Percentiles rank a stretch among this genome's conserved stretches.
These are phyloP conservation scores for Tenrec ecaudatus DNA, from an alignment of 2,113 vertebrate species.

Conservation along the genomic window DNA sequence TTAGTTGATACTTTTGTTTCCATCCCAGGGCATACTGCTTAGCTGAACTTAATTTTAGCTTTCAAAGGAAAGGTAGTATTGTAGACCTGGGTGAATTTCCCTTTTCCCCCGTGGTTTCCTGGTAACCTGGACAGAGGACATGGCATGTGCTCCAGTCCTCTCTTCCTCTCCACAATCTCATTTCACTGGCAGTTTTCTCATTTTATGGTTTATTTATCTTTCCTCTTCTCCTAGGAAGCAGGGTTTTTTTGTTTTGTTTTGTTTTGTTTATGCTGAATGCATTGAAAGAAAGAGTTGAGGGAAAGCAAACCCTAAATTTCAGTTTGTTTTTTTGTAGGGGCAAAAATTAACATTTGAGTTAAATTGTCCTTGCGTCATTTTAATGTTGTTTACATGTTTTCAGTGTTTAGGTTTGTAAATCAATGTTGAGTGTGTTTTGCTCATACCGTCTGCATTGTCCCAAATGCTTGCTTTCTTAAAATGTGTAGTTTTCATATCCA, in stretches of 20 bases:
- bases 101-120: constrained; percentile 15
- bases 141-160: neutral
- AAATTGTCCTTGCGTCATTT: constrained; percentile 58
- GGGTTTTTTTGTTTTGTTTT: no score
- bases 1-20: constrained; percentile 48
- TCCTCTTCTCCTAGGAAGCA: constrained; percentile 47
- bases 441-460: constrained; percentile 4
- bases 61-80: constrained; percentile 16
- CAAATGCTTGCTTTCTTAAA: constrained; percentile 20
- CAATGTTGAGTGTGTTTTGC: neutral
- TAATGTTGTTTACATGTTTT: constrained; percentile 37
- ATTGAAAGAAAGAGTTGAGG: constrained; percentile 29
- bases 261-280: neutral
- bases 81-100: neutral
- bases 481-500: constrained; percentile 10
- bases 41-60: constrained; percentile 36
- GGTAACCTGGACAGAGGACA: constrained; percentile 39
- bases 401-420: neutral
- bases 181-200: constrained; percentile 48
- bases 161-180: neutral
- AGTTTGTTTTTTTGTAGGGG: constrained; percentile 25
- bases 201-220: constrained; percentile 62
- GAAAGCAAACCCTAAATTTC: constrained; percentile 31
- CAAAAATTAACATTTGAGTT: constrained; percentile 38
- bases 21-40: neutral